Evolutionary conservation across 2,888 invertebrate genomes (phyloP), one percentile per base, ranked within the genome.

Genomic region (Aelia acuminata): DNA sequence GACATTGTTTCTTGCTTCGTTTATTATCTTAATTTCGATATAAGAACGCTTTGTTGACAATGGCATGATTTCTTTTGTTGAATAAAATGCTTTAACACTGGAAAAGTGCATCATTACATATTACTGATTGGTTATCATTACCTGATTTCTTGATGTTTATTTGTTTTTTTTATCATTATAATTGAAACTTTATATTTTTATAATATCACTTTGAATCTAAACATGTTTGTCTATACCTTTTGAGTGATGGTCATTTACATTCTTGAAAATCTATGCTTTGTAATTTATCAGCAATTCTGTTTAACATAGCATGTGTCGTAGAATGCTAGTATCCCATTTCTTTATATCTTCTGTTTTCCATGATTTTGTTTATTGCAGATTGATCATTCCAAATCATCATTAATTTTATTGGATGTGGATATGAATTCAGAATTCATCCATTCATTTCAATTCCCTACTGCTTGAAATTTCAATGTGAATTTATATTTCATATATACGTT

Each of bases 181-280:
- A 1, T 18, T 70, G 26, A 20, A 3, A n/a, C n/a, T 53, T 57
- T 15, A 18, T 35, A 18, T 35, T 70, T 35, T 35, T 35, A 70
- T 18, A 18, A 18, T 35, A 31, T 31, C 11, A 31, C 31, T 63
- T 15, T 70, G 1, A 70, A 70, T 70, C 63, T 70, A 70, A 70
- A 70, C 63, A 70, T 70, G 63, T 70, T 70, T 70, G 63, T 70
- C 63, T 35, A 18, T 31, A 18, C 31, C 35, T 31, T 70, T 70
- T 70, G 31, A 70, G 31, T 35, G 18, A 35, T 18, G 18, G 3
- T 35, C 35, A 70, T 35, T 35, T 70, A 18, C 31, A 70, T 70
- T 70, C 35, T 5, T 70, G n/a, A n/a, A n/a, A n/a, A n/a, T n/a
- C n/a, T n/a, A n/a, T 8, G 63, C 63, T 70, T 70, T 70, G 63